These are phyloP conservation scores for Keiferia lycopersicella DNA, from an alignment of 2,888 invertebrate genomes.

Conservation along the genomic window DNA sequence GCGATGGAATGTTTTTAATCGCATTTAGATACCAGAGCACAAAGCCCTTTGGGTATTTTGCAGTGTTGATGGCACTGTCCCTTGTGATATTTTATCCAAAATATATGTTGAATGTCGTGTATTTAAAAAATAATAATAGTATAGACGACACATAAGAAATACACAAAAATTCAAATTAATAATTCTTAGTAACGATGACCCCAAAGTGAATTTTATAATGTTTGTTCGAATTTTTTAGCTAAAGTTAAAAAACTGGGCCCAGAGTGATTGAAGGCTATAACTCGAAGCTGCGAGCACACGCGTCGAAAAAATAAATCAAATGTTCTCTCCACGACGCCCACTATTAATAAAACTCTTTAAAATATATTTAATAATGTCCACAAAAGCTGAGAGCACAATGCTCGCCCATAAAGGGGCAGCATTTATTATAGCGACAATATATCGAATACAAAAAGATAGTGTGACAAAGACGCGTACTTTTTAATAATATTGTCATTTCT, in stretches of 20 bases:
- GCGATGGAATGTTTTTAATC: slow-evolving; percentile 5
- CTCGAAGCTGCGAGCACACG: slow-evolving; percentile 68
- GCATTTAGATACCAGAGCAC: slow-evolving; percentile 2
- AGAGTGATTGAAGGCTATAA: slow-evolving; percentile 65
- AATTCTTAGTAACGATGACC: no score
- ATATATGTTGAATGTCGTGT: no score
- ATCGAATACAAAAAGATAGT: slow-evolving; percentile 81
- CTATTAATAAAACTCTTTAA: slow-evolving; percentile 81
- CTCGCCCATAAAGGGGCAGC: slow-evolving; percentile 77
- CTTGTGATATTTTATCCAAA: no score
- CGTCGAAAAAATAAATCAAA: slow-evolving; percentile 81
- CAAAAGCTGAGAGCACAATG: slow-evolving; percentile 76
- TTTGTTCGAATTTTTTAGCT: background rate
- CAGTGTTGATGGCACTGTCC: background rate
- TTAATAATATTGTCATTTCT: slow-evolving; percentile 82
- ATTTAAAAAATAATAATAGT: no score
- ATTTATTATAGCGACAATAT: slow-evolving; percentile 81
- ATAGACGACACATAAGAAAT: no score
- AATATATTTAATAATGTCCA: slow-evolving; percentile 82
- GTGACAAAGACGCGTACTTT: slow-evolving; percentile 81
- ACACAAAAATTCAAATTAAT: no score
- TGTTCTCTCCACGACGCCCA: slow-evolving; percentile 74
- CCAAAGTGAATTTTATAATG: background rate
- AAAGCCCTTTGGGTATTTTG: background rate
- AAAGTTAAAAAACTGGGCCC: background rate